Base-by-base conservation (phyloP, 2,113 vertebrate species). In the Hyla sarda region DNA sequence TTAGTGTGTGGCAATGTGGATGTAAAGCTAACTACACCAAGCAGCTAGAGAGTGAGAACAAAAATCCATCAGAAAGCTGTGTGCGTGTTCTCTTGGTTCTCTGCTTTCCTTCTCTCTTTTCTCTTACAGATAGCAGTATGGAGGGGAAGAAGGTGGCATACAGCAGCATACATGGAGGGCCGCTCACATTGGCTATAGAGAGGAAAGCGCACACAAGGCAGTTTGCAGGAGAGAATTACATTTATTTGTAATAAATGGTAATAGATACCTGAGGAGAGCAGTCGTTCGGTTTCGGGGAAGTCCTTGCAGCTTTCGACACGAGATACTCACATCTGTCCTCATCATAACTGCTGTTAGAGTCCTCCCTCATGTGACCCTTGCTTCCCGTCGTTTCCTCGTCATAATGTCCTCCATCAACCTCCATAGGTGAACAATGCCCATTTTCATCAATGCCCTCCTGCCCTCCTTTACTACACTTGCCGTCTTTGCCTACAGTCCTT, bases 231-330 rank as follows among this genome's bases (percentile, higher is more conserved):
- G n/a, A n/a, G n/a, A n/a, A n/a, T n/a, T n/a, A n/a, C n/a, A n/a
- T 41, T 41, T 30, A 5, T 25, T 14, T 65, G 60, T 65, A 28
- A 65, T 30, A n/a, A n/a, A 30, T 2, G 8, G 25, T 60, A 9
- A 11, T 41, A 34, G 87, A 93, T 95, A 98, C 97, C 96, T 94
- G 95, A 5, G 90, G 83, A 52, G 94, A 89, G 34, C 92, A 84
- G 87, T 96, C 95, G 23, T 92, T 91, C 25, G 90, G 91, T 10
- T 94, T 92, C 0, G 92, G 91, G 76, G 96, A 92, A 0, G 91
- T 91, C 85, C 93, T 90, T 23, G 90, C 90, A 5, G 90, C 84
- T 23, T 97, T 95, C 0, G 93, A 93, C 60, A 95, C 88, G 30
- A 83, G 91, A 76, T 91, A 91, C 81, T 77, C 93, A 84, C 91